Conservation (phyloP, 1,140 invertebrate species). For the Drosophila nasuta region DNA sequence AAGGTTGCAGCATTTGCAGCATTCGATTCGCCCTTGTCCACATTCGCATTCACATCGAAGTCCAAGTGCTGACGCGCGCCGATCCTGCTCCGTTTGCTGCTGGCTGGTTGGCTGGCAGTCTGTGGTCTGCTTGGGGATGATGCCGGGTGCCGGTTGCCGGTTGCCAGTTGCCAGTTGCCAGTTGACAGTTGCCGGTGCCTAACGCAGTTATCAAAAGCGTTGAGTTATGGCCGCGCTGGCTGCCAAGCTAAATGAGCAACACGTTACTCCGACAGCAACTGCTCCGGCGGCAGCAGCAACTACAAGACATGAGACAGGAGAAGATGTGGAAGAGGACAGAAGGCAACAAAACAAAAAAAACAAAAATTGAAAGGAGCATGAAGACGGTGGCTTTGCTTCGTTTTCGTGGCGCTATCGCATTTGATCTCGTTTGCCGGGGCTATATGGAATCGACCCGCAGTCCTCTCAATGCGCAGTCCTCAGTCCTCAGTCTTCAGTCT, state of each 20-base stretch:
- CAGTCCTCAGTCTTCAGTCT: too few relatives aligned
- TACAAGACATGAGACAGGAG: background rate
- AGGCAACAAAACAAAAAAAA: background rate
- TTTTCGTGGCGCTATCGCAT: slow-evolving; percentile 83
- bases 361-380: background rate
- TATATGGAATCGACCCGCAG: slow-evolving; percentile 69
- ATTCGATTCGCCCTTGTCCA: slow-evolving; percentile 27
- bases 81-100: slow-evolving; percentile 47
- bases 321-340: too few relatives aligned
- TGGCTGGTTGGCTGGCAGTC: background rate
- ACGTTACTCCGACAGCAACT: slow-evolving; percentile 46
- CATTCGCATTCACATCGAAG: background rate
- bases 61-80: slow-evolving; percentile 73
- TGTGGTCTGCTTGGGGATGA: background rate
- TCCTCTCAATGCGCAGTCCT: slow-evolving; percentile 52
- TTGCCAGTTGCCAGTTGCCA: slow-evolving; percentile 3
- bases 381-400: slow-evolving; percentile 19
- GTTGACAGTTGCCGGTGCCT: slow-evolving; percentile 41
- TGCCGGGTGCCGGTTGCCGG: slow-evolving; percentile 10
- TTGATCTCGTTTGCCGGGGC: slow-evolving; percentile 80
- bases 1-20: slow-evolving; percentile 8
- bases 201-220: slow-evolving; percentile 82
- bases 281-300: background rate
- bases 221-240: slow-evolving; percentile 76
- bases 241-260: slow-evolving; percentile 79